These are phyloP conservation scores for Eira barbara DNA, from an alignment of 2,113 vertebrate species.

Conservation along the genomic window DNA sequence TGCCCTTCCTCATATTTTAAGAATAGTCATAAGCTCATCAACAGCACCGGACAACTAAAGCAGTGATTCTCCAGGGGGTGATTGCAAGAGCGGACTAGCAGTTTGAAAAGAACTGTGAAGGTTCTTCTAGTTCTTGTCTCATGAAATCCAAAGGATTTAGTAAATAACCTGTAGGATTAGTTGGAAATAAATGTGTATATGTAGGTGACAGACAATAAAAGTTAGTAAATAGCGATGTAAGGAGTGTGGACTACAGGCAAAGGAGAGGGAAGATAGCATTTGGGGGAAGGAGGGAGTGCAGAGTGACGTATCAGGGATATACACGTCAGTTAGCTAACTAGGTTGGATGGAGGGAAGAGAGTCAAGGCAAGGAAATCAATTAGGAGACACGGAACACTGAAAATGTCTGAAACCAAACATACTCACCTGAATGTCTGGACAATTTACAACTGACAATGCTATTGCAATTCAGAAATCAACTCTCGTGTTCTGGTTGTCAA, in stretches of 20 bases:
- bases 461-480: not conserved
- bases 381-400: not conserved
- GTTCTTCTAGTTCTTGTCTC: not conserved
- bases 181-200: not conserved
- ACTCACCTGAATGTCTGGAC: not conserved
- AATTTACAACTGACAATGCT: not conserved
- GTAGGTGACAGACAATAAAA: not conserved
- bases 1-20: not conserved
- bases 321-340: not conserved
- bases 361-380: not conserved
- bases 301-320: not conserved
- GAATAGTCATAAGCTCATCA: not conserved
- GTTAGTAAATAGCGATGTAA: not conserved
- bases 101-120: not conserved
- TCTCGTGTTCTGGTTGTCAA: not conserved
- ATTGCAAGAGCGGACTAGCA: not conserved
- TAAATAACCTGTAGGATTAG: not conserved
- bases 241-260: not conserved
- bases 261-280: not conserved
- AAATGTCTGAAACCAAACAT: not conserved
- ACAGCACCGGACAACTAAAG: not conserved
- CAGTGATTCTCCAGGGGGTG: not conserved
- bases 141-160: not conserved
- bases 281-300: fast-evolving
- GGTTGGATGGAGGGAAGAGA: not conserved